Base-by-base conservation (phyloP, 2,888 invertebrate genomes). In the Tridacna crocea region DNA sequence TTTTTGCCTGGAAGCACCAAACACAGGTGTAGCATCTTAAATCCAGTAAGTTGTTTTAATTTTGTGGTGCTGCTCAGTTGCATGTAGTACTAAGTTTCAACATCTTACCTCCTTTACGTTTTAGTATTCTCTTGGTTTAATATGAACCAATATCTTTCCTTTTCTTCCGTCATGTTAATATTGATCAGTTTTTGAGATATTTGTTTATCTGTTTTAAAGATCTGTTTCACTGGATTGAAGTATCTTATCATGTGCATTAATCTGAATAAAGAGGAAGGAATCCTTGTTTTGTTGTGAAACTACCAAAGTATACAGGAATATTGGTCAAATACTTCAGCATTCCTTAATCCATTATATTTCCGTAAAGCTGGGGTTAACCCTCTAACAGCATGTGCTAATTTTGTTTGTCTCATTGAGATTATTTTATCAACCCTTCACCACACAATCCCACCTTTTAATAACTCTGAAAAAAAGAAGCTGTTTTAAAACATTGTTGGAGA, bases 241-340 rank as follows among this genome's bases (percentile, higher is more conserved):
- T 61, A 61, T 61, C 61, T 61, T 36, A 36, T 36, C 36, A 61
- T 61, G 61, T 61, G 61, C 22, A 61, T 3, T 61, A 4, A 61
- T 61, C 22, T 61, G 26, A 13, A 24, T 61, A 24, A 61, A 61
- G 61, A 61, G 22, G 61, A 61, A 61, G 22, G 6, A 61, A 22
- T 61, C 55, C 55, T 55, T 61, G 22, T 13, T 24, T 19, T 61
- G 24, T 22, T 61, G 4, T 4, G 2, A 24, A 11, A 4, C 4
- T 58, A 58, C 2, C 61, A 61, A 19, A 61, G 2, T 36, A 36
- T 36, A 36, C 36, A 4, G 36, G 36, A 36, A 36, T 8, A 36
- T 36, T 2, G 36, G 8, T 4, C 36, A 36, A 36, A 36, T 36
- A 36, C 36, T 8, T 36, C 3, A 36, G 36, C 36, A n/a, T n/a